Conservation (phyloP, 2,888 invertebrate species). For the Rhyacophila evoluta region DNA sequence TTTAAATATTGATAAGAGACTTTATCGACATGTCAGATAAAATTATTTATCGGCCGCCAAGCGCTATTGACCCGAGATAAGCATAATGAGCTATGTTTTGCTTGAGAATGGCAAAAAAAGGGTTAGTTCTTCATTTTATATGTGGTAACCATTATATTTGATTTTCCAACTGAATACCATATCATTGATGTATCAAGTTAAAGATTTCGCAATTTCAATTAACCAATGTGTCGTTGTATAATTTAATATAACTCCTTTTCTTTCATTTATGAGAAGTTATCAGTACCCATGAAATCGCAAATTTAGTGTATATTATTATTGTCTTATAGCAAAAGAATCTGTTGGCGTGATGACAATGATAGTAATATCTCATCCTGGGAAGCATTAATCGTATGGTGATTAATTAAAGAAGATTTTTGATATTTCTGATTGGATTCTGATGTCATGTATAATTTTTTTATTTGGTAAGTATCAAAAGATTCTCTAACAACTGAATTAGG, state of each 20-base stretch:
- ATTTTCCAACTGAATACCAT: background rate
- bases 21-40: slow-evolving; percentile 9
- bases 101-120: slow-evolving; percentile 9
- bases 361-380: background rate
- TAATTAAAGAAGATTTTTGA: background rate
- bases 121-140: background rate
- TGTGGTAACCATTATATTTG: background rate
- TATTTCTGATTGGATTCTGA: background rate
- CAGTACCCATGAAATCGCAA: no score
- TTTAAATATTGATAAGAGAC: slow-evolving; percentile 9
- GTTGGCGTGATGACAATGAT: background rate
- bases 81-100: slow-evolving; percentile 13
- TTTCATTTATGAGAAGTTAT: background rate
- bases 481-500: no score
- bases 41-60: background rate
- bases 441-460: background rate
- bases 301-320: no score
- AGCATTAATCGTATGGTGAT: background rate
- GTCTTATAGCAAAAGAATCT: background rate
- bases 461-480: background rate
- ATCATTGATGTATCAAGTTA: background rate
- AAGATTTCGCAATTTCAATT: background rate
- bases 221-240: background rate
- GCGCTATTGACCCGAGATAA: background rate
- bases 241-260: background rate